Conservation (phyloP, 2,113 vertebrate genomes). For the Anser cygnoides region DNA sequence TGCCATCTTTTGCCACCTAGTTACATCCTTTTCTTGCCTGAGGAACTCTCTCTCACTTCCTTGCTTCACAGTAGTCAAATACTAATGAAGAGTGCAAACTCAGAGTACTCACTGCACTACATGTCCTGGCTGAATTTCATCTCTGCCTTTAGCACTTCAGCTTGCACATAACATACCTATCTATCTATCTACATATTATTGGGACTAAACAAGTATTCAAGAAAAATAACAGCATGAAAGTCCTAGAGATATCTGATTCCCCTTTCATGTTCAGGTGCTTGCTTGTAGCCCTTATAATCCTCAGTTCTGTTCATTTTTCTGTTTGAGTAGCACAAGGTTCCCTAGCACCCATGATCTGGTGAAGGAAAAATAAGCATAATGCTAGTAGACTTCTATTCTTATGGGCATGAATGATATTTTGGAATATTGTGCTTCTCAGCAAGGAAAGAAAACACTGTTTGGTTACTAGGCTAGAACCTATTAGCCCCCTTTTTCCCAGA, state of each 20-base stretch:
- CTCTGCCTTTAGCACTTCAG: not conserved
- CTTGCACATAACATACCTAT: not conserved
- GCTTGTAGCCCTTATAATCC: not conserved
- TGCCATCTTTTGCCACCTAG: not conserved
- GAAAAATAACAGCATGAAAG: not conserved
- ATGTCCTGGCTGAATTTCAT: not conserved
- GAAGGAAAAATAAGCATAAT: not conserved
- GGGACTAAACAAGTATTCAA: not conserved
- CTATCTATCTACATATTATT: not conserved
- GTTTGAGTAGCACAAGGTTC: not conserved
- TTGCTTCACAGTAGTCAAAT: not conserved
- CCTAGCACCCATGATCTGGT: not conserved
- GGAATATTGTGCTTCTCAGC: not conserved
- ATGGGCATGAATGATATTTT: not conserved
- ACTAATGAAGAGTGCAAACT: not conserved
- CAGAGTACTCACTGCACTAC: not conserved
- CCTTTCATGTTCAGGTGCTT: not conserved
- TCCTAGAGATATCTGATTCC: not conserved
- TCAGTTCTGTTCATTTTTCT: not conserved
- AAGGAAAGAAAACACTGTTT: not conserved
- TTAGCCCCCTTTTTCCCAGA: not conserved
- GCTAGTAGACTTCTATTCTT: not conserved
- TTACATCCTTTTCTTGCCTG: not conserved
- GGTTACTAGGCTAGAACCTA: not conserved
- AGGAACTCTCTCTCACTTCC: not conserved